Base-by-base conservation (phyloP, 2,797 vertebrate genomes). In the Cyprinella venusta region DNA sequence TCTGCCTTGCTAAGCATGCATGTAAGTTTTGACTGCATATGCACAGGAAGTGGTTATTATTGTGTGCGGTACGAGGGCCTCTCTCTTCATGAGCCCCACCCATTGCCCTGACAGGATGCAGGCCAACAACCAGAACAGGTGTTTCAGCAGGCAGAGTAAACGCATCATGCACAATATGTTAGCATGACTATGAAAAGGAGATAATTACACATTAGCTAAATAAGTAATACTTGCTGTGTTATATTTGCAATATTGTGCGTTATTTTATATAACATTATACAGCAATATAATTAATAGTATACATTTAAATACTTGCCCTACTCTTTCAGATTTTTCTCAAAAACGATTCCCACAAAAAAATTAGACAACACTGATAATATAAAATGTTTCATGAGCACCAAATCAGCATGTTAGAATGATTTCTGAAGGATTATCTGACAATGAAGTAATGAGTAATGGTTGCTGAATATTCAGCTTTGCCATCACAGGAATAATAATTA, bases 101-200 rank as follows among this genome's bases (percentile, higher is more conserved):
- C 76, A 71, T 86, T 88, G 89, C 81, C 59, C 48, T 89, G 85
- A 90, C 94, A 95, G 93, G 93, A 95, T 93, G 91, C 87, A 87
- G 85, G 82, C 84, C 76, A 71, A 81, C 54, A 82, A 65, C 67
- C 68, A 82, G 30, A 85, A 88, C 88, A 91, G 89, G 89, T 90
- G 87, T 87, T 85, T 81, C 19, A 77, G 52, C 67, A 81, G 26
- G 26, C 30, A 76, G 13, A 76, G 76, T 30, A 38, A 74, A 74
- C 72, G 48, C 61, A 26, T 42, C 50, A 77, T 36, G 65, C 56
- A 72, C 65, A 67, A 38, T 19, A 21, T 64, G 15, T 76, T 54
- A 36, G 48, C 48, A 21, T 21, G 48, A 80, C 36, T 45, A 15
- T 42, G 26, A 52, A 38, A 30, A 18, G 18, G 26, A 24, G 26